phyloP scores from a whole-genome alignment of 2,113 vertebrate genomes.

The Opisthocomus hoazin region DNA sequence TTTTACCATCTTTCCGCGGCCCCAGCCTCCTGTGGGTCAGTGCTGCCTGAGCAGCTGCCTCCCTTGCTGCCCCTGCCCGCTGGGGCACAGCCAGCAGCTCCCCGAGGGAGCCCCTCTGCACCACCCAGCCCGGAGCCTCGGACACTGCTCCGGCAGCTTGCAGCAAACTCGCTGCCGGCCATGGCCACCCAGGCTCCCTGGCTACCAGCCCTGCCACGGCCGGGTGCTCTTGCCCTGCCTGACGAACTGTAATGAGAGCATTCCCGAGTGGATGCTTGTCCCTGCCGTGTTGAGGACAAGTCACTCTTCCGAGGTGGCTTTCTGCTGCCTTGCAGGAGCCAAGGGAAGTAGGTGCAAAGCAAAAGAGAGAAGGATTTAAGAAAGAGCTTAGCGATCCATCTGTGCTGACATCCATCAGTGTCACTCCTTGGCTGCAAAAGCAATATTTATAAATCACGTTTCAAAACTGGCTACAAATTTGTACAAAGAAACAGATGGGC shows the following conservation, averaged over 20 bases:
- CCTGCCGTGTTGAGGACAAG: not conserved
- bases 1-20: no score
- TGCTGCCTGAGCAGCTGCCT: rapidly evolving
- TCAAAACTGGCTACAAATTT: conserved; percentile 81
- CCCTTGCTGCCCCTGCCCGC: no score
- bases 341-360: conserved; percentile 12
- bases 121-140: rapidly evolving
- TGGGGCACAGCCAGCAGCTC: not conserved
- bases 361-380: conserved; percentile 40
- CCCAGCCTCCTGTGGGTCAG: not conserved
- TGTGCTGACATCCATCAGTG: conserved; percentile 78
- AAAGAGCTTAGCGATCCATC: conserved; percentile 67
- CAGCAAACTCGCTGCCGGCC: not conserved
- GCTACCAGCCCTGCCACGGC: not conserved
- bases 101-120: rapidly evolving
- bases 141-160: not conserved
- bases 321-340: not conserved
- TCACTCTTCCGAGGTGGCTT: not conserved
- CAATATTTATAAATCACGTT: conserved; percentile 83
- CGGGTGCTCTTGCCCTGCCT: not conserved
- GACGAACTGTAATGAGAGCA: rapidly evolving
- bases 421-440: conserved; percentile 76
- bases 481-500: conserved; percentile 80
- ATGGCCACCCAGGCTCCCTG: not conserved
- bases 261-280: rapidly evolving